phyloP scores from a whole-genome alignment of 2,113 vertebrate genomes.

The Mesocricetus auratus region DNA sequence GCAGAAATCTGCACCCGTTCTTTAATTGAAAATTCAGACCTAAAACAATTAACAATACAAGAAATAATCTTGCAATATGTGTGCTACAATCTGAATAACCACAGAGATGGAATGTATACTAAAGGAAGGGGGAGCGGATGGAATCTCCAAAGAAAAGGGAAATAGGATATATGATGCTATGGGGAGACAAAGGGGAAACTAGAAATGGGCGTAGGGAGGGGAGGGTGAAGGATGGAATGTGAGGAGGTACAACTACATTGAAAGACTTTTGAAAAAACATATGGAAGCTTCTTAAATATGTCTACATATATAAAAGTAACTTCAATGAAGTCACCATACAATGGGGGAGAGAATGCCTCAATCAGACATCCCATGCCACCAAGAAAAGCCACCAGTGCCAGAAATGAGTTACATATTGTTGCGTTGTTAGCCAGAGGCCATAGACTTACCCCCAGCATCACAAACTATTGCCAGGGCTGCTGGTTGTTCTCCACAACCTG shows the following conservation, averaged over 20 bases:
- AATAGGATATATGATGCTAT: neutral
- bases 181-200: neutral
- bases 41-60: neutral
- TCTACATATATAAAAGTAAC: neutral
- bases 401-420: neutral
- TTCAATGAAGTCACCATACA: neutral
- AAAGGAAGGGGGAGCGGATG: neutral
- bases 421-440: neutral
- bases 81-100: neutral
- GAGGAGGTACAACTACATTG: neutral
- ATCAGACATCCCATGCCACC: neutral
- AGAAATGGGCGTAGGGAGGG: neutral
- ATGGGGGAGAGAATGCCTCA: neutral
- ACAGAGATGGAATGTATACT: neutral
- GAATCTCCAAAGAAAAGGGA: neutral
- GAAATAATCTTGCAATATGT: neutral
- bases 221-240: rapidly evolving
- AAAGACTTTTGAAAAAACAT: neutral
- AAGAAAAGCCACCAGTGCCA: neutral
- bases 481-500: neutral
- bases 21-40: neutral
- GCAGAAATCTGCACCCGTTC: slow-evolving; percentile 3
- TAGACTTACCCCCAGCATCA: neutral
- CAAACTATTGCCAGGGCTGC: neutral
- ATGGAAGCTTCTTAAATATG: neutral